Evolutionary conservation across 2,797 vertebrate species (phyloP), one percentile per base, ranked within the genome.

Genomic region (Tympanoctomys barrerae): DNA sequence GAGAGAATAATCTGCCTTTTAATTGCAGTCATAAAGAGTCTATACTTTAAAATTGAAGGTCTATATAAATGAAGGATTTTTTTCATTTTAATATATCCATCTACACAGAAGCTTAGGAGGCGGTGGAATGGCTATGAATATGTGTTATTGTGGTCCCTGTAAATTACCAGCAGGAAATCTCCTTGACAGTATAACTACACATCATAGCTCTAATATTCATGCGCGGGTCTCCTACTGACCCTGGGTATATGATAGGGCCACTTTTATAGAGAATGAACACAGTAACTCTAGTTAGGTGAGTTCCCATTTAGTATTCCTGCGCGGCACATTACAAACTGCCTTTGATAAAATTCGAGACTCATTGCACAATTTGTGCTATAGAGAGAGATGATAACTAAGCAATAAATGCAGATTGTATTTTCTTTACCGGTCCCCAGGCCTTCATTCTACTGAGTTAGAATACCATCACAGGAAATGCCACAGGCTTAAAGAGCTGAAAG

Each of bases 391-490:
- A 78, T 62, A 89, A 91, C 61, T 70, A 82, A 83, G 61, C 68
- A 70, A 92, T 89, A 90, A 95, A 71, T 57, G 57, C 33, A 54
- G 26, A 93, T 24, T 96, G 33, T 75, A 73, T 97, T 94, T 94
- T 94, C 75, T 94, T 95, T 95, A 92, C 61, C 70, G 36, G n/a
- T 91, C 91, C 89, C 94, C 6, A 68, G 86, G 59, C 54, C 49
- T 87, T 82, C 94, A 95, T 92, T 89, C 64, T 77, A 24, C 28
- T 64, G 83, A 68, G 68, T 91, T 94, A 94, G 66, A 49, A 54
- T 59, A n/a, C 54, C 88, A 82, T 94, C 14, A 2, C 21, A 89
- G 49, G 83, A 96, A 94, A 93, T 36, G 42, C 22, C 64, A n/a
- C 18, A 18, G 36, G 24, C n/a, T 59, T 84, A 11, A 78, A 90